Base-by-base conservation (phyloP, 2,113 vertebrate genomes). In the Perca schrenkii region DNA sequence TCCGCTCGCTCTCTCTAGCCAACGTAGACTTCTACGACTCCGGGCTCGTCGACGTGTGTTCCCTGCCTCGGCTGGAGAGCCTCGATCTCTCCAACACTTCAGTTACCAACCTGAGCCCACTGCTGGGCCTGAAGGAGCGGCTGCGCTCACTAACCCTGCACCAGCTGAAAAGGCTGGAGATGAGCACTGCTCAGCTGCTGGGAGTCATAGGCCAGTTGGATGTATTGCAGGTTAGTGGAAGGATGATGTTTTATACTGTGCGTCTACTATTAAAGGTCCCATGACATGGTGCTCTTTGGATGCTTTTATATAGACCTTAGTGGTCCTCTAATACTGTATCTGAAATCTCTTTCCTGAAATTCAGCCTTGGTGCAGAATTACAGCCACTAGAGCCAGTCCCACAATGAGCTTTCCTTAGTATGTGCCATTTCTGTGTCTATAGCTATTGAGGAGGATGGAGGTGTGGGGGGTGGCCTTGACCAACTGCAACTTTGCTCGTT, bases 31-130 rank as follows among this genome's bases (percentile, higher is more conserved):
- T 99, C 93, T 99, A 99, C 72, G 98, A 99, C 5, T 97, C 97
- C 53, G 97, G 99, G 74, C 94, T 99, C 61, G 96, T 95, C 2
- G 98, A 99, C 17, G 97, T 99, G 60, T 97, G 98, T 69, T 96
- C 96, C 0, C 95, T 99, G 88, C 97, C 98, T 11, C 96, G 97
- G 8, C 90, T 99, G 82, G 98, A 99, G 93, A 99, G 98, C 82
- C 94, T 99, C 72, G 98, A 99, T 88, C 97, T 99, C 90, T 99
- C 98, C 8, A 99, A 99, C 94, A 99, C 98, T 0, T 99, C 98
- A 0, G 96, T 99, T 67, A 99, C 98, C 61, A 98, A 99, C 91
- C 97, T 99, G 84, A 97, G 94, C 3, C 97, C 98, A 0, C 94
- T 99, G 63, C 94, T 99, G 86, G 95, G 96, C 80, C 97, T 98